Percentiles rank a stretch among this genome's conserved stretches.
Conservation (phyloP, 2,888 invertebrate species). For the Apamea anceps region DNA sequence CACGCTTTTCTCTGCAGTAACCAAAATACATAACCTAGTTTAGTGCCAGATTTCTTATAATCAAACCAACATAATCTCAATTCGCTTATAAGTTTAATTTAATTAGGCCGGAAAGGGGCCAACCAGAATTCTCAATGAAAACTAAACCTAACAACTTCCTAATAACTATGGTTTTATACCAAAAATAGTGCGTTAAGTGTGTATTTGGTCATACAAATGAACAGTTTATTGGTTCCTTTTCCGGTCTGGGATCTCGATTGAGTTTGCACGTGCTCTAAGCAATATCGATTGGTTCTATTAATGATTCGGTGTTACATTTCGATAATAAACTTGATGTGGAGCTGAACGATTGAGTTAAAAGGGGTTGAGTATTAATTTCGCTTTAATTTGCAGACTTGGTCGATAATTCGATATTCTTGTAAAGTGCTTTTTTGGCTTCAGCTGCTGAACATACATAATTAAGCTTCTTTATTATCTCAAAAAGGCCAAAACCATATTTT, state of each 20-base stretch:
- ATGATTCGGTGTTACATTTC: slow-evolving; percentile 49
- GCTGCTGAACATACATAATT: not conserved
- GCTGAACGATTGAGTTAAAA: slow-evolving; percentile 3
- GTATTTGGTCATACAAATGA: slow-evolving; percentile 56
- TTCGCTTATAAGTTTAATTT: slow-evolving; percentile 31
- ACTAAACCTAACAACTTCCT: not conserved
- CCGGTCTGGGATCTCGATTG: slow-evolving; percentile 63
- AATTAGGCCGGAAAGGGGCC: slow-evolving; percentile 53
- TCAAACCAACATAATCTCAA: slow-evolving; percentile 24
- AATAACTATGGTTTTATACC: slow-evolving; percentile 49
- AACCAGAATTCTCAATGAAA: slow-evolving; percentile 37
- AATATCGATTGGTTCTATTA: slow-evolving; percentile 53
- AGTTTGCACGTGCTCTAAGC: slow-evolving; percentile 66
- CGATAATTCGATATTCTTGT: not conserved
- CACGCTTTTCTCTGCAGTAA: too few relatives aligned
- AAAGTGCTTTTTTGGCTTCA: not conserved
- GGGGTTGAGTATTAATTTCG: not conserved
- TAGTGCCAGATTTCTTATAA: not conserved
- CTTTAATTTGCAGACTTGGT: not conserved
- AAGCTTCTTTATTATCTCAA: not conserved
- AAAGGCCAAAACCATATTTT: not conserved
- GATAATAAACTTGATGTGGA: slow-evolving; percentile 22
- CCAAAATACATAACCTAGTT: not conserved
- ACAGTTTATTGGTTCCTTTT: slow-evolving; percentile 60
- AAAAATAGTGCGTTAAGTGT: slow-evolving; percentile 22